Evolutionary conservation across 2,888 invertebrate species (phyloP).

Genomic region (Cataglyphis rosenhaueri): DNA sequence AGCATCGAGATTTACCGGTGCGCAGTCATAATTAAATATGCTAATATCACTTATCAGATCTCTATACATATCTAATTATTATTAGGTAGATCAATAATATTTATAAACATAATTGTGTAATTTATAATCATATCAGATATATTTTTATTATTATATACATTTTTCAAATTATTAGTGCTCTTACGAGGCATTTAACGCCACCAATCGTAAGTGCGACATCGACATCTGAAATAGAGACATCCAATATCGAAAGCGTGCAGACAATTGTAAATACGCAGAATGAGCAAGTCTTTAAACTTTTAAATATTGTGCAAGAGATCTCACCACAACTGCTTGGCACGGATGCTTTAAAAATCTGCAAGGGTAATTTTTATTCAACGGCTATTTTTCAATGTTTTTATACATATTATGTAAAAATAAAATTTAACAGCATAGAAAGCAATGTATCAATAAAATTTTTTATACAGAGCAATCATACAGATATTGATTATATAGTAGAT

Average conservation of each 20-base stretch:
- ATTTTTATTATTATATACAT: slow-evolving; percentile 19
- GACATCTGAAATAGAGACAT: slow-evolving; percentile 85
- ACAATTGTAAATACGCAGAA: slow-evolving; percentile 90
- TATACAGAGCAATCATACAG: not conserved
- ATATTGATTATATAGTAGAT: not conserved
- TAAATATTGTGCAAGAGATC: slow-evolving; percentile 88
- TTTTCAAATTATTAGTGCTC: slow-evolving; percentile 86
- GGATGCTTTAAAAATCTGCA: slow-evolving; percentile 88
- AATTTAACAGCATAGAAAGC: not conserved
- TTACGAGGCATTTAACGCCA: slow-evolving; percentile 91
- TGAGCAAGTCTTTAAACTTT: slow-evolving; percentile 88
- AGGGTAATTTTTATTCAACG: slow-evolving; percentile 80
- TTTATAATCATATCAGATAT: slow-evolving; percentile 17
- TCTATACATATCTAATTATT: not conserved
- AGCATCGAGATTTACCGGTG: slow-evolving; percentile 90
- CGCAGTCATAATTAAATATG: not conserved
- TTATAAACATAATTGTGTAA: not conserved
- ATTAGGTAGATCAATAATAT: not conserved
- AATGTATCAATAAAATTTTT: not conserved
- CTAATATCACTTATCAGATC: not conserved
- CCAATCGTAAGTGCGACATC: slow-evolving; percentile 85
- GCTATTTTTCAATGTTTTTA: slow-evolving; percentile 10
- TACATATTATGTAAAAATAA: not conserved
- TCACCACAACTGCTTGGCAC: slow-evolving; percentile 88
- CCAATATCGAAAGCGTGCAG: slow-evolving; percentile 87